Evolutionary conservation across 1,140 invertebrate genomes (phyloP).

Genomic region (Bombus waltoni): DNA sequence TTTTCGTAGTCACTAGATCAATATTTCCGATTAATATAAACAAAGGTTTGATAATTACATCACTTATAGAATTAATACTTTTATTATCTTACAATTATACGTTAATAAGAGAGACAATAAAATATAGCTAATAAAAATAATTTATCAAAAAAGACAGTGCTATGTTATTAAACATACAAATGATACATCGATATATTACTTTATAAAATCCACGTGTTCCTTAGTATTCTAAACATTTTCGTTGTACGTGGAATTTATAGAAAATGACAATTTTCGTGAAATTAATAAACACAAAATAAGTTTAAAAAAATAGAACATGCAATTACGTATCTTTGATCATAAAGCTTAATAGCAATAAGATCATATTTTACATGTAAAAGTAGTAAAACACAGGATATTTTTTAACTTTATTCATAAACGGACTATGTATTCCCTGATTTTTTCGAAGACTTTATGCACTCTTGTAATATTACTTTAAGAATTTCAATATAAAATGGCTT

Average conservation of each 20-base stretch:
- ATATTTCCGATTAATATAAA: slow-evolving; percentile 26
- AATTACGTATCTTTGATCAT: neutral
- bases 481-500: slow-evolving; percentile 50
- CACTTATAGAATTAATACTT: slow-evolving; percentile 58
- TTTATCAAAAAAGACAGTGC: slow-evolving; percentile 70
- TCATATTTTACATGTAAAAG: slow-evolving; percentile 5
- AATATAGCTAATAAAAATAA: slow-evolving; percentile 73
- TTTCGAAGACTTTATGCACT: slow-evolving; percentile 31
- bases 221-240: slow-evolving; percentile 12
- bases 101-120: slow-evolving; percentile 65
- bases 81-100: slow-evolving; percentile 72
- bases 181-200: slow-evolving; percentile 34
- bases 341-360: slow-evolving; percentile 14
- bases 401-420: slow-evolving; percentile 22
- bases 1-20: slow-evolving; percentile 26
- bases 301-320: slow-evolving; percentile 6
- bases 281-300: slow-evolving; percentile 26
- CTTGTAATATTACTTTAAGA: slow-evolving; percentile 36
- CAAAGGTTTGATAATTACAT: slow-evolving; percentile 42
- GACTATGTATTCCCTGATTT: slow-evolving; percentile 37
- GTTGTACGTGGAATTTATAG: slow-evolving; percentile 20
- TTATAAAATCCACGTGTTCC: slow-evolving; percentile 22
- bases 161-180: slow-evolving; percentile 36
- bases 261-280: neutral
- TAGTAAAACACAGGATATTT: slow-evolving; percentile 20